A percentile compares a stretch with the other conserved stretches of the same genome.
Conservation (phyloP, 2,113 vertebrate species). For the Peromyscus californicus region DNA sequence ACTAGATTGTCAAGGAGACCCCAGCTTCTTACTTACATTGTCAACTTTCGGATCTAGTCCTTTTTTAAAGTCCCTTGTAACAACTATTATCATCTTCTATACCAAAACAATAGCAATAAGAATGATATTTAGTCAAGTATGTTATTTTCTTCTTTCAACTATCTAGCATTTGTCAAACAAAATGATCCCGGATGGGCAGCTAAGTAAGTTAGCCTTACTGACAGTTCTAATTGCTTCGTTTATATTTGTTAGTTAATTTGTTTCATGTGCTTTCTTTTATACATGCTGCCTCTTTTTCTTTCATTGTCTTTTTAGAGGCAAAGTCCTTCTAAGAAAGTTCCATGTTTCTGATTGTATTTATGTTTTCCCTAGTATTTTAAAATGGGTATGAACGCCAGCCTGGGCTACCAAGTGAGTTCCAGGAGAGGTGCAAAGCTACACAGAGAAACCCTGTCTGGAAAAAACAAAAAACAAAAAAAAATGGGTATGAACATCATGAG, state of each 20-base stretch:
- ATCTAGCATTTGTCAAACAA: background rate
- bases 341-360: background rate
- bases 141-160: background rate
- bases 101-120: background rate
- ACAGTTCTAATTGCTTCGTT: background rate
- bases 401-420: no score
- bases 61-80: background rate
- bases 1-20: background rate
- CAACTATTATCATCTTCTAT: background rate
- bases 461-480: no score
- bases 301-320: background rate
- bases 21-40: background rate
- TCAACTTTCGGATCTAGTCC: background rate
- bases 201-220: background rate
- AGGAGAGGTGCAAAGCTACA: no score
- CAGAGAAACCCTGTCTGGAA: no score
- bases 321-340: background rate
- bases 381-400: background rate
- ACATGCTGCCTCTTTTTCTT: background rate
- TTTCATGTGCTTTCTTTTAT: background rate
- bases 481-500: background rate
- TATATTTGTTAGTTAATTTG: background rate
- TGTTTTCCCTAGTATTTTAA: conserved; percentile 17
- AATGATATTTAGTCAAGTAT: background rate
- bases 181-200: background rate